Conservation (phyloP, 2,797 vertebrate species). For the Takifugu rubripes region DNA sequence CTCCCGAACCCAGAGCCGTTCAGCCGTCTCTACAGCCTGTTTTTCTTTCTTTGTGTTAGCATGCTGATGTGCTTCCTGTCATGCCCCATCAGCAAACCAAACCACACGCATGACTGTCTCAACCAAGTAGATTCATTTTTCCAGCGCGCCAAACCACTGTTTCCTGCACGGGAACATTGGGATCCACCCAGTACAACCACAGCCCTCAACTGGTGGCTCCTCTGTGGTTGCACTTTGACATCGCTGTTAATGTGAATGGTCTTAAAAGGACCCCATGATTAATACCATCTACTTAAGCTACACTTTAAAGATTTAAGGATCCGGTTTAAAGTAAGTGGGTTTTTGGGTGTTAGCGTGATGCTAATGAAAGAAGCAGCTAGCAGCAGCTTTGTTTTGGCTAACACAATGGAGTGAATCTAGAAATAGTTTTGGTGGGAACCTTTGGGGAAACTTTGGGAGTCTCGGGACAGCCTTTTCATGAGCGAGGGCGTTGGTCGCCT, state of each 20-base stretch:
- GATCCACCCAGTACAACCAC: slow-evolving; percentile 7
- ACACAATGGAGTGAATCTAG: neutral
- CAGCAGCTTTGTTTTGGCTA: slow-evolving; percentile 5
- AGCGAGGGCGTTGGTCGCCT: slow-evolving; percentile 41
- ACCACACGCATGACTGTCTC: too few relatives aligned
- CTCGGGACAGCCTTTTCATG: slow-evolving; percentile 16
- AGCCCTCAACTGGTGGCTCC: neutral
- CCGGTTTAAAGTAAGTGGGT: slow-evolving; percentile 61
- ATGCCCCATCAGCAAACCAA: too few relatives aligned
- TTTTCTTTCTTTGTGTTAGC: too few relatives aligned
- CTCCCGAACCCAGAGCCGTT: too few relatives aligned
- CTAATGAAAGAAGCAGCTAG: neutral
- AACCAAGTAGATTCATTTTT: neutral
- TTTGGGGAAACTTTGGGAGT: slow-evolving; percentile 13
- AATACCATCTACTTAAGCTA: slow-evolving; percentile 18
- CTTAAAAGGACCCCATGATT: too few relatives aligned
- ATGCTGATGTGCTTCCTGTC: too few relatives aligned
- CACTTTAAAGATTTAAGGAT: slow-evolving; percentile 17
- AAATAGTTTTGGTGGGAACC: slow-evolving; percentile 7
- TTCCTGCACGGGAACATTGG: slow-evolving; percentile 1
- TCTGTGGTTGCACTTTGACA: slow-evolving; percentile 7
- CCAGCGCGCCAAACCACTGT: neutral
- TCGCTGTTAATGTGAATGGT: too few relatives aligned
- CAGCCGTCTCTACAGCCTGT: too few relatives aligned
- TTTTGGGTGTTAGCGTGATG: slow-evolving; percentile 3